Evolutionary conservation across 2,113 vertebrate species (phyloP), one percentile per base, ranked within the genome.

Genomic region (Istiophorus platypterus): DNA sequence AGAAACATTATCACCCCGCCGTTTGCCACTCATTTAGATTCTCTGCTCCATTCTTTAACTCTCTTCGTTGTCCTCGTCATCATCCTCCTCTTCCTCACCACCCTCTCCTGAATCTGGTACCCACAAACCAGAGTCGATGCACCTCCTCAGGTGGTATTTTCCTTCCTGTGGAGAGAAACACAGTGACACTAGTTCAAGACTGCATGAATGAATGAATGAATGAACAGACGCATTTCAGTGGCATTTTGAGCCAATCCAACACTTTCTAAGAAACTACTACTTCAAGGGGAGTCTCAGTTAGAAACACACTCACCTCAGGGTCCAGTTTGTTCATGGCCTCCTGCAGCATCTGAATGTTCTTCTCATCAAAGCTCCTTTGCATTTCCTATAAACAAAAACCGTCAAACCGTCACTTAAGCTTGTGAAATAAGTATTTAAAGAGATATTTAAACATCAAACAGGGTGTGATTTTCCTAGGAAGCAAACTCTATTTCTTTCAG

Each of bases 341-440:
- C 57, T 97, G 97, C 27, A 99, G 84, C 96, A 97, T 95, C 91
- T 96, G 94, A 8, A 97, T 93, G 5, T 97, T 96, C 82, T 98
- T 97, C 18, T 95, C 94, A 10, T 98, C 96, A 34, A 98, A 98
- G 82, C 97, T 96, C 52, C 96, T 97, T 88, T 97, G 96, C 66
- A 98, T 92, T 45, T 97, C 96, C 97, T 98, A 58, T 2, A 13
- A 29, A 84, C 14, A 59, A 17, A 31, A 52, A 31, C 7, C 0
- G n/a, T 27, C 4, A 27, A 14, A n/a, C n/a, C n/a, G n/a, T n/a
- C n/a, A n/a, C n/a, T n/a, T n/a, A n/a, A n/a, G n/a, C n/a, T 6
- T 34, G 31, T 34, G 31, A 34, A 34, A 34, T 34, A 34, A 34
- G 6, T 34, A n/a, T n/a, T n/a, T n/a, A n/a, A 34, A 34, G 31